A percentile compares a stretch with the other conserved stretches of the same genome.
Evolutionary conservation across 2,888 invertebrate species (phyloP).

Genomic region (Orgyia antiqua): DNA sequence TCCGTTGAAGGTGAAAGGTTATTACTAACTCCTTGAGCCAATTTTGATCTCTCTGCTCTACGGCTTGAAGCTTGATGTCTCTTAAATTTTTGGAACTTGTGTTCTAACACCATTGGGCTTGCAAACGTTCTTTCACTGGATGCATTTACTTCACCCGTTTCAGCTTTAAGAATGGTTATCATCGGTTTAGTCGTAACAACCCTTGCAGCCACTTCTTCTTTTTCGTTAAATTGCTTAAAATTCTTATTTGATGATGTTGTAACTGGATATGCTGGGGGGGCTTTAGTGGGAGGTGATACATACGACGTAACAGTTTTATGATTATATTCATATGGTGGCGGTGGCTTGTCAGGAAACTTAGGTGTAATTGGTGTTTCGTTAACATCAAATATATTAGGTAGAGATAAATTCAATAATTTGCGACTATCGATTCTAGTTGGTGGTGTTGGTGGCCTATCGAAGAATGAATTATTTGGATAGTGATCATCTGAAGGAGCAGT

Average conservation of each 20-base stretch:
- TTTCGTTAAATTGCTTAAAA: slow-evolving; percentile 42
- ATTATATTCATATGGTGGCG: slow-evolving; percentile 83
- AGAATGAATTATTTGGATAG: slow-evolving; percentile 67
- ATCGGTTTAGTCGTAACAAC: slow-evolving; percentile 88
- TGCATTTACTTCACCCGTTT: slow-evolving; percentile 82
- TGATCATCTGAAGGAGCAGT: slow-evolving; percentile 79
- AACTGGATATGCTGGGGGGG: slow-evolving; percentile 84
- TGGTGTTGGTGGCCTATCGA: slow-evolving; percentile 81
- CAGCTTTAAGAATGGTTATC: slow-evolving; percentile 86
- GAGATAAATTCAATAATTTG: slow-evolving; percentile 59
- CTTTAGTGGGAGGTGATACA: slow-evolving; percentile 56
- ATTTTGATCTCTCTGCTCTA: slow-evolving; percentile 79
- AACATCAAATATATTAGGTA: slow-evolving; percentile 67
- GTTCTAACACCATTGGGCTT: slow-evolving; percentile 70
- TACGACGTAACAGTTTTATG: slow-evolving; percentile 75
- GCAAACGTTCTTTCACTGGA: slow-evolving; percentile 78
- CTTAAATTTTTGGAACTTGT: slow-evolving; percentile 70
- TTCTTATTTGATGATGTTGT: slow-evolving; percentile 29
- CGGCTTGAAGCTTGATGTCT: slow-evolving; percentile 75
- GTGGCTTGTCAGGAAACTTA: slow-evolving; percentile 71
- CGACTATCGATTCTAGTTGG: slow-evolving; percentile 84
- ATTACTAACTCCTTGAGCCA: slow-evolving; percentile 67
- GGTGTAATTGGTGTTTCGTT: slow-evolving; percentile 33
- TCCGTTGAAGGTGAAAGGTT: slow-evolving; percentile 69
- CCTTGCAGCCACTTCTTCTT: slow-evolving; percentile 85